These are phyloP conservation scores for Dryobates pubescens DNA, from an alignment of 2,797 vertebrate genomes.

Conservation along the genomic window DNA sequence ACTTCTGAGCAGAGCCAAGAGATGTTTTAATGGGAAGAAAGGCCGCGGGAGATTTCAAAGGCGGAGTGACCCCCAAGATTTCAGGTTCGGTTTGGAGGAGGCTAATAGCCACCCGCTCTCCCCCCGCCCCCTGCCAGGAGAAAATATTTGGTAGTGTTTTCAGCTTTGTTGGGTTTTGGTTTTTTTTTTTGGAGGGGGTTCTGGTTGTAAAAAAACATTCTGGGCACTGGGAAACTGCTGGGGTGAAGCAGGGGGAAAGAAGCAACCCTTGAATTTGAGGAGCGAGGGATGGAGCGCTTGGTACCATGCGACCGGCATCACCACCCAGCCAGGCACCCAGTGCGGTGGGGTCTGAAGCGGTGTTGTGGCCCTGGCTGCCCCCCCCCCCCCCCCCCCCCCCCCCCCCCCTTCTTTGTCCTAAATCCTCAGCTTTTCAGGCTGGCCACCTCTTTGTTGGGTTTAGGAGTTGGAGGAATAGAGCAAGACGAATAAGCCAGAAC, in stretches of 20 bases:
- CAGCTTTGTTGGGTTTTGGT: neutral
- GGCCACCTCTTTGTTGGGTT: neutral
- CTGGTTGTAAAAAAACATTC: fast-evolving
- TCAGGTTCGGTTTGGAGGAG: neutral
- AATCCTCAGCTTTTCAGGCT: neutral
- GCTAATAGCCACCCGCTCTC: neutral
- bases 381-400: fast-evolving
- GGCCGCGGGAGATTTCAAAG: constrained; percentile 49
- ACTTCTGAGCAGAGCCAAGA: constrained; percentile 27
- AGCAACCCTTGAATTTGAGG: neutral
- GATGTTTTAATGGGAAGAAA: constrained; percentile 54
- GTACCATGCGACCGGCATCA: fast-evolving
- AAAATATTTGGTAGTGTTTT: neutral
- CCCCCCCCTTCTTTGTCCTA: neutral
- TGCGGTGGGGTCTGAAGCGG: neutral
- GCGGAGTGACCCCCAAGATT: constrained; percentile 35
- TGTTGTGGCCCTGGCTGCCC: fast-evolving
- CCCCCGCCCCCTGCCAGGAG: neutral
- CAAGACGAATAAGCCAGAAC: neutral
- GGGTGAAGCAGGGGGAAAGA: neutral
- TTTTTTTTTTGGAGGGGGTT: too few species aligned
- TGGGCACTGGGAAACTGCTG: fast-evolving
- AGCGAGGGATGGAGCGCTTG: neutral
- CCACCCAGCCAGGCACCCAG: fast-evolving
- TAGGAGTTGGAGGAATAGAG: neutral